Evolutionary conservation across 2,797 vertebrate genomes (phyloP).

Genomic region (Megalops cyprinoides): DNA sequence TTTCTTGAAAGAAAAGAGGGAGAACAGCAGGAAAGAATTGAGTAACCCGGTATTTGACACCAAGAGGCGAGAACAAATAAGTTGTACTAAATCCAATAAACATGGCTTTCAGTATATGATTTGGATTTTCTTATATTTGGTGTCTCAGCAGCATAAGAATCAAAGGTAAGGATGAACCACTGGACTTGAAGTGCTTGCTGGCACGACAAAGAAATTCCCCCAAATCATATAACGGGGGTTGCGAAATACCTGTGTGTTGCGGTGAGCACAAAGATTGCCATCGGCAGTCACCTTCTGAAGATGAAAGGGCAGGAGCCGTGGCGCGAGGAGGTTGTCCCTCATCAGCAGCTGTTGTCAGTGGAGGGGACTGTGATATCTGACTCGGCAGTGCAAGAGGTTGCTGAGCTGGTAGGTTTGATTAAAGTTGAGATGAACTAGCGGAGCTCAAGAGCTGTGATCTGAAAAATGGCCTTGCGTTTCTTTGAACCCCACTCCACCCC

Average conservation of each 20-base stretch:
- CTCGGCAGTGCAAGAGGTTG: slow-evolving; percentile 47
- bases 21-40: no score
- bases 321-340: slow-evolving; percentile 46
- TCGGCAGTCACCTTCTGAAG: slow-evolving; percentile 43
- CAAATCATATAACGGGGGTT: slow-evolving; percentile 25
- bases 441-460: slow-evolving; percentile 42
- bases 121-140: not conserved
- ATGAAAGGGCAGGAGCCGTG: slow-evolving; percentile 51
- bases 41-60: no score
- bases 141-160: not conserved
- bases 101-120: no score
- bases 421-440: slow-evolving; percentile 47
- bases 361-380: not conserved
- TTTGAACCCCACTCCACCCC: slow-evolving; percentile 44
- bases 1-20: not conserved
- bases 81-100: no score
- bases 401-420: slow-evolving; percentile 50
- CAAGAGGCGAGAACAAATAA: no score
- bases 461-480: slow-evolving; percentile 45
- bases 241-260: slow-evolving; percentile 34
- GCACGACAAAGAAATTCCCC: not conserved
- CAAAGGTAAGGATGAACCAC: not conserved
- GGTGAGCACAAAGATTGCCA: slow-evolving; percentile 26
- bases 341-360: slow-evolving; percentile 34
- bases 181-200: not conserved